Base-by-base conservation (phyloP, 2,797 vertebrate genomes). In the Pyrocephalus nanus region DNA sequence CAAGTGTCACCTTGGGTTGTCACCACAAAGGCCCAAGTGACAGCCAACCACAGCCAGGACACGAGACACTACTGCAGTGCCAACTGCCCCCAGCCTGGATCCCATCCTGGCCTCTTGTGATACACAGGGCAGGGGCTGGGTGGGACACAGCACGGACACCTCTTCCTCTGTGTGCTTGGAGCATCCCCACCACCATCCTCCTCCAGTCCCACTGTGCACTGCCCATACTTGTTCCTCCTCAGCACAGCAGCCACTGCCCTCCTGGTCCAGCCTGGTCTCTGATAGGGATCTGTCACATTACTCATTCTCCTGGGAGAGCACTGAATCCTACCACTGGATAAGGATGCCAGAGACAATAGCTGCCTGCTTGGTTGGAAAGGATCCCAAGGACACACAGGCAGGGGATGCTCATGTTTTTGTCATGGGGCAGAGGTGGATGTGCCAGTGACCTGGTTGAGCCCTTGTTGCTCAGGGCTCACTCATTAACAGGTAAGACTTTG, bases 401-500 rank as follows among this genome's bases (percentile, higher is more conserved):
- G 50, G 36, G 23, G 77, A 78, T 72, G 30, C 66, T 80, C 0
- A 0, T 58, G 20, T 60, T 88, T 91, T 78, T 84, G 82, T 88
- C 76, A 72, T 0, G 2, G 15, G 54, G 47, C 79, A 86, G 65
- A 79, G 34, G 26, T 15, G 53, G 36, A 70, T 60, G n/a, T 64
- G 48, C 55, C 62, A 87, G 25, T 1, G 2, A 82, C 54, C 47
- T 43, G 45, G 45, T 23, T 8, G 12, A 89, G 40, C 47, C 74
- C 23, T 62, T 38, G 36, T 43, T 1, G 4, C 55, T 61, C 11
- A 1, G 48, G 40, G 83, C 62, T 95, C 93, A 93, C 83, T 96
- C 85, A 96, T 94, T 96, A 96, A 96, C 92, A 45, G 61, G 54
- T 50, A n/a, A 67, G 50, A 36, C 50, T 61, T n/a, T 1, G 4